Percentiles rank a stretch among this genome's conserved stretches.
Conservation (phyloP, 2,888 invertebrate species). For the Cetonia aurata region DNA sequence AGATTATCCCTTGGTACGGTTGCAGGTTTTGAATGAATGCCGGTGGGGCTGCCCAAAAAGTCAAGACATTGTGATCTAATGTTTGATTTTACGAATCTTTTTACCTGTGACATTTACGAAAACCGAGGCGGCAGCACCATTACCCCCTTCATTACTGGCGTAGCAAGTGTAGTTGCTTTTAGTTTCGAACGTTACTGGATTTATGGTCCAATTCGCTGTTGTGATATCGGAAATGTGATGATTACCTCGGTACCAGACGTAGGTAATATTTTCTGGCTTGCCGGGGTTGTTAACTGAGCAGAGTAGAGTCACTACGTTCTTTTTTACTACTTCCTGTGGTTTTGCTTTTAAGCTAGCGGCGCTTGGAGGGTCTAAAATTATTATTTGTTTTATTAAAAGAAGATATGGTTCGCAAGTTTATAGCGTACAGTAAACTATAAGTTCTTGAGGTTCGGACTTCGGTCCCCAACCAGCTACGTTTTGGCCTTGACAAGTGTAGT, state of each 20-base stretch:
- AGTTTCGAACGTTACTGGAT: slow-evolving; percentile 86
- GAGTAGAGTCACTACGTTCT: slow-evolving; percentile 83
- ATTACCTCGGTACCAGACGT: slow-evolving; percentile 85
- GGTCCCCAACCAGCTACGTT: slow-evolving; percentile 92
- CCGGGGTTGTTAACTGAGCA: slow-evolving; percentile 89
- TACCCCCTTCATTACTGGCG: slow-evolving; percentile 88
- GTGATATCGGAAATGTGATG: slow-evolving; percentile 81
- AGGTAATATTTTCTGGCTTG: slow-evolving; percentile 80
- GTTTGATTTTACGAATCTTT: slow-evolving; percentile 52
- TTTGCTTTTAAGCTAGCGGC: slow-evolving; percentile 82
- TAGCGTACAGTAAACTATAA: slow-evolving; percentile 81
- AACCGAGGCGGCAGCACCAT: slow-evolving; percentile 76
- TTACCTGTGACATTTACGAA: slow-evolving; percentile 79
- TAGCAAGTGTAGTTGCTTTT: slow-evolving; percentile 92
- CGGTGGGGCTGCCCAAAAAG: slow-evolving; percentile 78
- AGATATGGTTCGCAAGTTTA: slow-evolving; percentile 58
- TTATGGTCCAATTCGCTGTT: slow-evolving; percentile 82
- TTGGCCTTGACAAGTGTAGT: slow-evolving; percentile 92
- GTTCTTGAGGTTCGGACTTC: slow-evolving; percentile 80
- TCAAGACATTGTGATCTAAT: not conserved
- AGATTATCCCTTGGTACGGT: slow-evolving; percentile 84
- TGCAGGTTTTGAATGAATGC: slow-evolving; percentile 87
- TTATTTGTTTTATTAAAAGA: not conserved
- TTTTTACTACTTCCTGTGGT: slow-evolving; percentile 84
- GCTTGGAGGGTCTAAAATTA: slow-evolving; percentile 83